Evolutionary conservation across 2,888 invertebrate genomes (phyloP).

Genomic region (Luffia ferchaultella): DNA sequence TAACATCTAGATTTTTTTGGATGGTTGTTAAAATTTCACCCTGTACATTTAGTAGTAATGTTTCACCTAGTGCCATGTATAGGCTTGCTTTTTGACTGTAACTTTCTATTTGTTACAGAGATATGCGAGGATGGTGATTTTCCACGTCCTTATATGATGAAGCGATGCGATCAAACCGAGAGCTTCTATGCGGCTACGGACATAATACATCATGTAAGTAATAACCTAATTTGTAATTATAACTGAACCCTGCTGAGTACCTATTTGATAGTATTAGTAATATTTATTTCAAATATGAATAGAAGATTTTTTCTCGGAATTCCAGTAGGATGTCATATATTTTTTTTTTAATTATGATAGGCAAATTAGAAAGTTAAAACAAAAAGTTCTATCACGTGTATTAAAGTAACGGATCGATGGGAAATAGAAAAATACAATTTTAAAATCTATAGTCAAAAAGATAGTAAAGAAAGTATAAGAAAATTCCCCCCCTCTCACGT

Average conservation of each 20-base stretch:
- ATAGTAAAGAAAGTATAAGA: no score
- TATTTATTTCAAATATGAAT: not conserved
- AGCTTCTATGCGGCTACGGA: conserved; percentile 84
- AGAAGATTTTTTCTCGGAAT: not conserved
- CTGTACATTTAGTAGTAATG: no score
- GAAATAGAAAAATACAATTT: no score
- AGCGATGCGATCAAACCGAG: conserved; percentile 50
- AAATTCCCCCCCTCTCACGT: no score
- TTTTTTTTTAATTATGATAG: not conserved
- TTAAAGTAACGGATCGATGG: no score
- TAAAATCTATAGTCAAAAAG: no score
- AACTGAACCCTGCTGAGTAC: not conserved
- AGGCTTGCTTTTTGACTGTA: no score
- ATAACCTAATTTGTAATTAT: not conserved
- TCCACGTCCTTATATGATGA: conserved; percentile 58
- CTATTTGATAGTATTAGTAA: no score
- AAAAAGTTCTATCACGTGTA: not conserved
- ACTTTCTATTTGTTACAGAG: conserved; percentile 29
- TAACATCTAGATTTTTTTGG: no score
- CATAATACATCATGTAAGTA: conserved; percentile 71
- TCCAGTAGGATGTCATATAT: not conserved
- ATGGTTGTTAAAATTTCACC: no score
- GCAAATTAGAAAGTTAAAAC: not conserved
- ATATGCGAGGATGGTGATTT: conserved; percentile 55
- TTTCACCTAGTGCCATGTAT: no score